phyloP scores from a whole-genome alignment of 2,888 invertebrate genomes.

The Drosophila neotestacea region DNA sequence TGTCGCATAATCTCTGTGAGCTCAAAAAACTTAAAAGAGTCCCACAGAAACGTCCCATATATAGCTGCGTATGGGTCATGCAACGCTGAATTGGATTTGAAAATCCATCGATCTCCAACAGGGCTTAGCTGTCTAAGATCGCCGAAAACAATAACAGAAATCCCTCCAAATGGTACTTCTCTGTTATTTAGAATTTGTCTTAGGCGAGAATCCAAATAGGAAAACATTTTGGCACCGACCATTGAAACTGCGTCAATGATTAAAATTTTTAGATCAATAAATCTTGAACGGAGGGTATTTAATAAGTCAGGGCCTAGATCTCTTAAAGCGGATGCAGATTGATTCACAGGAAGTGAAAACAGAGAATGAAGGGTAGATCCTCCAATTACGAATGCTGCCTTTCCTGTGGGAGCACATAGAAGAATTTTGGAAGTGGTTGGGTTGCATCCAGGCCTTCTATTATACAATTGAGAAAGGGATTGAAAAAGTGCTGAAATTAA shows the following conservation, averaged over 20 bases:
- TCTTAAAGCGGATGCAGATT: too few relatives aligned
- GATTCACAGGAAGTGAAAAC: too few relatives aligned
- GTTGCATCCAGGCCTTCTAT: too few relatives aligned
- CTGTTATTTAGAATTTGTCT: conserved; percentile 6
- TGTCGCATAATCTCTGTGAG: background rate
- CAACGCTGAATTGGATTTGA: conserved; percentile 1
- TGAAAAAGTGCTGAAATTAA: too few relatives aligned
- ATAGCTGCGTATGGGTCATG: conserved; percentile 1
- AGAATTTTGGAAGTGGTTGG: too few relatives aligned
- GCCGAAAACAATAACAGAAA: conserved; percentile 4
- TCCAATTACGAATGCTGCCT: too few relatives aligned
- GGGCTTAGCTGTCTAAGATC: conserved; percentile 21
- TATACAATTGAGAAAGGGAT: too few relatives aligned
- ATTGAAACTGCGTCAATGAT: conserved; percentile 25
- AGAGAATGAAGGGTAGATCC: conserved; percentile 2
- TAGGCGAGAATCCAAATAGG: conserved; percentile 4
- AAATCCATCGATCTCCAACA: conserved; percentile 6
- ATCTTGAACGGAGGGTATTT: too few relatives aligned
- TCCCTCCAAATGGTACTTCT: too few relatives aligned
- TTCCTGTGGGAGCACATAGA: too few relatives aligned
- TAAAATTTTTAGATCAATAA: conserved; percentile 10
- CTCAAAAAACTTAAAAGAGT: too few relatives aligned
- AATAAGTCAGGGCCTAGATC: background rate
- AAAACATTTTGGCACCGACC: conserved; percentile 20
- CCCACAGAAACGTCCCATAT: too few relatives aligned